phyloP scores from a whole-genome alignment of 2,113 vertebrate species.

The Clarias magur region DNA sequence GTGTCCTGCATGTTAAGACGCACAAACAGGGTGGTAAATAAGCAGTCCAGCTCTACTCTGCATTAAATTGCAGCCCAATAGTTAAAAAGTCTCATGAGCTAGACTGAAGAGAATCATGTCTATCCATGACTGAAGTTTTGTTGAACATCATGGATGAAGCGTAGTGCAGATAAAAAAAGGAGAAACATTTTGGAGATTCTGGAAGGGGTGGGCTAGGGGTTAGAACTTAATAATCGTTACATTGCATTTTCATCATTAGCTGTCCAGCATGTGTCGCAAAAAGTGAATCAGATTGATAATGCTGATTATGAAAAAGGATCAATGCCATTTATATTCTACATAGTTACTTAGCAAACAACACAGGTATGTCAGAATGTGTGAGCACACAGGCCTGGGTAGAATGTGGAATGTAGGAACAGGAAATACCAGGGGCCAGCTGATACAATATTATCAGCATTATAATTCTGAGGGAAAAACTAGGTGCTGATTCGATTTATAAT shows the following conservation, averaged over 20 bases:
- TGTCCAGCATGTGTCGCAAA: background rate
- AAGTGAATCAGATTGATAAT: background rate
- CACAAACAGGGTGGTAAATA: background rate
- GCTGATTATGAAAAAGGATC: background rate
- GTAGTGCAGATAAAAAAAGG: background rate
- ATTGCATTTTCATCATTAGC: background rate
- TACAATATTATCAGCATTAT: too few species aligned
- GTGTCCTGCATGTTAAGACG: background rate
- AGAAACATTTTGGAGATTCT: background rate
- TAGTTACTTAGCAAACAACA: background rate
- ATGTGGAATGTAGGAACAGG: too few species aligned
- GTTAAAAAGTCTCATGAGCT: background rate
- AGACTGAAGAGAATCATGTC: background rate
- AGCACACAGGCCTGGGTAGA: background rate
- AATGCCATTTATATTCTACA: background rate
- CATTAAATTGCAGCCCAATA: background rate
- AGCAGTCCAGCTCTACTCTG: too few species aligned
- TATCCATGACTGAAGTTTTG: background rate
- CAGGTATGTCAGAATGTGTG: background rate
- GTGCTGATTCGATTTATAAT: too few species aligned
- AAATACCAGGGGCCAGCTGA: too few species aligned
- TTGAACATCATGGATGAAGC: background rate
- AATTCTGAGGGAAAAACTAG: too few species aligned
- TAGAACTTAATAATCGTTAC: background rate
- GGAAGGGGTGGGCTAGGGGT: background rate